Conservation (phyloP, 2,113 vertebrate species). For the Mesoclemmys tuberculata region DNA sequence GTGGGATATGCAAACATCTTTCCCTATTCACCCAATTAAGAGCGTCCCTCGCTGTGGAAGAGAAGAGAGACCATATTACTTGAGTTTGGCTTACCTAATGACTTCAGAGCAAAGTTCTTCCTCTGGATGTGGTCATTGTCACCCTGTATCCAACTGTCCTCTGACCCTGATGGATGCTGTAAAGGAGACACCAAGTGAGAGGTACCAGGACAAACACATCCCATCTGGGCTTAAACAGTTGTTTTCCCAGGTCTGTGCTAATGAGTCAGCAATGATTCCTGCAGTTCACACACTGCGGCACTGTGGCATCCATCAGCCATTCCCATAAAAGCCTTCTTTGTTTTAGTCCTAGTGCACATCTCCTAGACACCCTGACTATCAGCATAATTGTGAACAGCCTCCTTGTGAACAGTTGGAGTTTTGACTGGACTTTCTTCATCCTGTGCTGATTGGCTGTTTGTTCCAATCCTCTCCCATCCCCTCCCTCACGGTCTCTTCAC, state of each 20-base stretch:
- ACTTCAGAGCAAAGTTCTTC: not conserved
- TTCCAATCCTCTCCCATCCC: not conserved
- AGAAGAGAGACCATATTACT: not conserved
- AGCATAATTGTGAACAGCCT: not conserved
- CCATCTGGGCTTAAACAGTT: not conserved
- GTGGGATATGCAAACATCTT: not conserved
- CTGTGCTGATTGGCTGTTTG: not conserved
- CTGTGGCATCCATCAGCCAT: not conserved
- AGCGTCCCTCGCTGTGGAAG: not conserved
- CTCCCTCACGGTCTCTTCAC: not conserved
- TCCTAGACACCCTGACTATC: not conserved
- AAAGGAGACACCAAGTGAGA: not conserved
- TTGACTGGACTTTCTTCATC: not conserved
- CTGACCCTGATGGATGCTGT: not conserved
- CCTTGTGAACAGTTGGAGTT: not conserved
- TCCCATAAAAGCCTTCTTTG: not conserved
- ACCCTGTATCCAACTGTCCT: not conserved
- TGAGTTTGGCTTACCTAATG: not conserved
- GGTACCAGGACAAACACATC: not conserved
- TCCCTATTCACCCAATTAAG: not conserved
- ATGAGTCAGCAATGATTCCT: not conserved
- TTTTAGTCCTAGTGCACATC: not conserved
- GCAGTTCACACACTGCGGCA: not conserved
- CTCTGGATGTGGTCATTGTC: not conserved
- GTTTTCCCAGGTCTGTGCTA: not conserved